Base-by-base conservation (phyloP, 1,140 invertebrate genomes). In the Drosophila bocki region DNA sequence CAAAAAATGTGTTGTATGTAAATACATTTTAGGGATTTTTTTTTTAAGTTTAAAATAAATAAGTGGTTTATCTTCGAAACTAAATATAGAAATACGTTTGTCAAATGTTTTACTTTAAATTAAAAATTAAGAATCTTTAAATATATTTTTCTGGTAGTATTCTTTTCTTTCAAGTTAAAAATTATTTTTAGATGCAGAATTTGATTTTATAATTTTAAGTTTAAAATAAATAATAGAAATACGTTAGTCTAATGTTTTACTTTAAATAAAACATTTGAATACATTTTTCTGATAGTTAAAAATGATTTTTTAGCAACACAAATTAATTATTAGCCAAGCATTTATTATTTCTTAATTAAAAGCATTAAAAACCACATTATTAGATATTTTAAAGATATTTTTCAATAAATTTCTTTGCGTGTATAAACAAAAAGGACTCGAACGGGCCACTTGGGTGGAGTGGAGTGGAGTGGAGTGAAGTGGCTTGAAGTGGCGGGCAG, bases 361-460 rank as follows among this genome's bases (percentile, higher is more conserved):
- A 29, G 26, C 26, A 6, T 29, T 6, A 29, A 29, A 29, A 29
- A 29, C 0, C 4, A 7, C 26, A 7, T 29, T 29, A 29, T 29
- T 29, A 29, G 3, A 22, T 45, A 15, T 15, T 48, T 48, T 8
- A 0, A 13, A 9, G 5, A 1, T 2, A 0, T 50, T 29, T 15
- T 15, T 8, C 0, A 12, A 1, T 3, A 1, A 0, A 33, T 56
- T 56, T 56, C 13, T 39, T 5, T 56, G 8, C 13, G 8, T 56
- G 53, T 15, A 15, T 8, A 11, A 62, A n/a, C 13, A 26, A 37
- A 37, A 60, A 39, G 26, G 61, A 68, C 29, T 26, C 35, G 13
- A 47, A 47, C 33, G 37, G 50, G 47, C 51, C 75, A 78, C 58
- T 78, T 78, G 74, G 51, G 47, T 53, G 7, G 17, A 39, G 48